A percentile compares a stretch with the other conserved stretches of the same genome.
phyloP scores from a whole-genome alignment of 2,888 invertebrate species.

The Belgica antarctica region DNA sequence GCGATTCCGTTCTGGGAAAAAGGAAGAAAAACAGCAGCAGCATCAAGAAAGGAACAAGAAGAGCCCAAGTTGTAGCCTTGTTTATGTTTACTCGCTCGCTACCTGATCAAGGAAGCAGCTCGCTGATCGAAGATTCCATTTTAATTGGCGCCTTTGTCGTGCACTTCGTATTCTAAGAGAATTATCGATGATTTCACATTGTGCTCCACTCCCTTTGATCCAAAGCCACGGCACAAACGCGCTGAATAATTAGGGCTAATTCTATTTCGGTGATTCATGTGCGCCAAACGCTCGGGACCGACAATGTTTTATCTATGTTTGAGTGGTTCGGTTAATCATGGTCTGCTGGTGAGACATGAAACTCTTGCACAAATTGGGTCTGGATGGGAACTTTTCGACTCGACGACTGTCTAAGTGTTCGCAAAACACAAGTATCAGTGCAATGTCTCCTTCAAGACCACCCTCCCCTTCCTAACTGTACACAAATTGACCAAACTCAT shows the following conservation, averaged over 20 bases:
- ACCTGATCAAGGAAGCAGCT: background rate
- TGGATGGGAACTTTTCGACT: background rate
- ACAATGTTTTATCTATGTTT: background rate
- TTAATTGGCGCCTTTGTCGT: background rate
- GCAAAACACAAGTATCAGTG: too few relatives aligned
- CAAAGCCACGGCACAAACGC: background rate
- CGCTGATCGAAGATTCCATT: background rate
- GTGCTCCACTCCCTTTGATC: constrained; percentile 3
- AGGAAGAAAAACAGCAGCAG: background rate
- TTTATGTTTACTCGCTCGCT: too few relatives aligned
- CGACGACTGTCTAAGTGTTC: background rate
- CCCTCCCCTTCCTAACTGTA: too few relatives aligned
- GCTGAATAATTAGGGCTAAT: constrained; percentile 23
- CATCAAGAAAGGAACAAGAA: background rate
- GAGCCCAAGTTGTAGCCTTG: too few relatives aligned
- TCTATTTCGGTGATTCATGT: constrained; percentile 10
- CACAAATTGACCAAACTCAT: too few relatives aligned
- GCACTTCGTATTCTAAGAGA: background rate
- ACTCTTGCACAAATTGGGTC: background rate
- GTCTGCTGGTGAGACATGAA: background rate
- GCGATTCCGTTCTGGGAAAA: background rate
- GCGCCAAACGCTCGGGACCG: background rate
- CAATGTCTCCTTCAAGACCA: too few relatives aligned
- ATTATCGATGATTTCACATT: background rate
- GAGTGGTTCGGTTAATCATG: background rate